phyloP scores from a whole-genome alignment of 2,797 vertebrate species.

The Gastrophryne carolinensis region DNA sequence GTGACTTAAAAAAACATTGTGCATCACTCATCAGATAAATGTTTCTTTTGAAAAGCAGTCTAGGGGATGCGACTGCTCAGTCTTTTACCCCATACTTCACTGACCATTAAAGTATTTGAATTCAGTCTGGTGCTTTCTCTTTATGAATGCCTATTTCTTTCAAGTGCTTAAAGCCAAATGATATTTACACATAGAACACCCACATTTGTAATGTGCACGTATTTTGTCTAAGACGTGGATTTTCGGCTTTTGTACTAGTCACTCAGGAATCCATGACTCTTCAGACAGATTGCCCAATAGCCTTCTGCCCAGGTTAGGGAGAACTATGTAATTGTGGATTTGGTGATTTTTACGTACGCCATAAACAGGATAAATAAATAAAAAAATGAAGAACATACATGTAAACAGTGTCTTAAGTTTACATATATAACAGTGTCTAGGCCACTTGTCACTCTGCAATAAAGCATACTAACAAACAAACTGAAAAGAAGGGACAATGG shows the following conservation, averaged over 20 bases:
- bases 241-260: no score
- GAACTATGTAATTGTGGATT: no score
- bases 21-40: background rate
- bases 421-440: slow-evolving; percentile 2
- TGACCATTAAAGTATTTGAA: background rate
- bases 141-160: background rate
- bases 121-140: background rate
- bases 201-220: no score
- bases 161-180: no score
- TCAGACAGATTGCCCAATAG: no score
- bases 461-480: slow-evolving; percentile 35
- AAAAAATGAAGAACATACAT: background rate
- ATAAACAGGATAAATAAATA: background rate
- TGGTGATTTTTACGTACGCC: no score
- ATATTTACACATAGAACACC: no score
- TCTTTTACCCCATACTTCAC: background rate
- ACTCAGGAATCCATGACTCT: no score
- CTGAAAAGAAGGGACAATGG: slow-evolving; percentile 1
- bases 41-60: background rate
- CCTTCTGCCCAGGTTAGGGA: no score
- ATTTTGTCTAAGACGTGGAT: no score
- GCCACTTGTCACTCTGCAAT: slow-evolving; percentile 20
- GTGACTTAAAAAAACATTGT: background rate
- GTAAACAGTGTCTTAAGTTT: background rate
- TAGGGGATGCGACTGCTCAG: background rate